Evolutionary conservation across 2,113 vertebrate species (phyloP).

Genomic region (Mesembrinibis cayennensis): DNA sequence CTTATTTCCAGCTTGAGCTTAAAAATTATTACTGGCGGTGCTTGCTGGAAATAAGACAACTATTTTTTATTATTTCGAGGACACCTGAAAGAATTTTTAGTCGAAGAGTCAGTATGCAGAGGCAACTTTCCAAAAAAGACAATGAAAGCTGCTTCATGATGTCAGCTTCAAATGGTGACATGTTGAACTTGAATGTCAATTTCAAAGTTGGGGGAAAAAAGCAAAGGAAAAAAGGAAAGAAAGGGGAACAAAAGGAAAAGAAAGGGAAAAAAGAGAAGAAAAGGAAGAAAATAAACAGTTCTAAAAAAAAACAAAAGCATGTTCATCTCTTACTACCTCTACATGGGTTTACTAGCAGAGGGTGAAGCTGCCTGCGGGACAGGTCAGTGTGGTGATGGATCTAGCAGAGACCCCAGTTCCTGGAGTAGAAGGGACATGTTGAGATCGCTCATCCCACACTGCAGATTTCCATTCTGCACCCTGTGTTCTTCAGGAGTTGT

Average conservation of each 20-base stretch:
- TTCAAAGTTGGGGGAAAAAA: background rate
- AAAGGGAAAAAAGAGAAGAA: background rate
- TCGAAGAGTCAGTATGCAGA: background rate
- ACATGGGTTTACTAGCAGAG: background rate
- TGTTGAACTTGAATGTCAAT: background rate
- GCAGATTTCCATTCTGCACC: background rate
- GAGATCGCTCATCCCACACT: background rate
- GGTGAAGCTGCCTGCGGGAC: background rate
- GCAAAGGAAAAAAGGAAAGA: background rate
- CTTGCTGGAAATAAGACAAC: background rate
- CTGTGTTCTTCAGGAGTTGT: background rate
- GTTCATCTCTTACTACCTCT: background rate
- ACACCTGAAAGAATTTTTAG: background rate
- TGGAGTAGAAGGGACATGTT: background rate
- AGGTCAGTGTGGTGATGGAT: background rate
- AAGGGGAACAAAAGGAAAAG: too few species aligned
- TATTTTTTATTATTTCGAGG: background rate
- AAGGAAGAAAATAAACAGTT: background rate
- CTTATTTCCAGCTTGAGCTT: background rate
- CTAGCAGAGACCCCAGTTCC: background rate
- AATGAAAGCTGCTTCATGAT: background rate
- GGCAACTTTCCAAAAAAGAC: background rate
- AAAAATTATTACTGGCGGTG: background rate
- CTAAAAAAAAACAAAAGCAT: background rate
- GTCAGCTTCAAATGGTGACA: background rate